Conservation (phyloP, 2,113 vertebrate genomes). For the Rhegmatorhina hoffmannsi region DNA sequence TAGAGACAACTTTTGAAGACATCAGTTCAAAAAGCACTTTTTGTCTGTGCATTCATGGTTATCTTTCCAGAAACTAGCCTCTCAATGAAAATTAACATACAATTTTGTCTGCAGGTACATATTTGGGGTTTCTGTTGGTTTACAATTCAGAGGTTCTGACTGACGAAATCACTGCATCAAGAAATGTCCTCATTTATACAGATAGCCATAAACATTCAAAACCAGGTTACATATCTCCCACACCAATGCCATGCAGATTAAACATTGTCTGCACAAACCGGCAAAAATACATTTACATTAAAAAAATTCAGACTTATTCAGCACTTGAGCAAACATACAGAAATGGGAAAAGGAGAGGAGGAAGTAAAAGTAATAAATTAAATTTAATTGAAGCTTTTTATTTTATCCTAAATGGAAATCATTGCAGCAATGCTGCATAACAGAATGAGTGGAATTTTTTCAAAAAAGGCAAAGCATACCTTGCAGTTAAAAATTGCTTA, state of each 20-base stretch:
- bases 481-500: not conserved
- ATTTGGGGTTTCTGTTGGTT: not conserved
- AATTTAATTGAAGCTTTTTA: not conserved
- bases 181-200: not conserved
- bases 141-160: not conserved
- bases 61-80: not conserved
- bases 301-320: not conserved
- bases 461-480: not conserved
- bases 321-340: not conserved
- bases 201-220: not conserved
- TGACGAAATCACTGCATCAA: not conserved
- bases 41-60: not conserved
- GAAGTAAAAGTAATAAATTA: slow-evolving; percentile 7
- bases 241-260: not conserved
- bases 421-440: not conserved
- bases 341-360: not conserved
- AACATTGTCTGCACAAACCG: not conserved
- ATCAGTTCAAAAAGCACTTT: not conserved
- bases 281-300: not conserved
- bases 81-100: not conserved
- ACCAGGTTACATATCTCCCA: not conserved
- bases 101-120: not conserved
- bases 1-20: not conserved
- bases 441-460: not conserved
- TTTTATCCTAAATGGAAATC: not conserved